Percentiles rank a stretch among this genome's conserved stretches.
Conservation (phyloP, 2,113 vertebrate species). For the Neopipo cinnamomea region DNA sequence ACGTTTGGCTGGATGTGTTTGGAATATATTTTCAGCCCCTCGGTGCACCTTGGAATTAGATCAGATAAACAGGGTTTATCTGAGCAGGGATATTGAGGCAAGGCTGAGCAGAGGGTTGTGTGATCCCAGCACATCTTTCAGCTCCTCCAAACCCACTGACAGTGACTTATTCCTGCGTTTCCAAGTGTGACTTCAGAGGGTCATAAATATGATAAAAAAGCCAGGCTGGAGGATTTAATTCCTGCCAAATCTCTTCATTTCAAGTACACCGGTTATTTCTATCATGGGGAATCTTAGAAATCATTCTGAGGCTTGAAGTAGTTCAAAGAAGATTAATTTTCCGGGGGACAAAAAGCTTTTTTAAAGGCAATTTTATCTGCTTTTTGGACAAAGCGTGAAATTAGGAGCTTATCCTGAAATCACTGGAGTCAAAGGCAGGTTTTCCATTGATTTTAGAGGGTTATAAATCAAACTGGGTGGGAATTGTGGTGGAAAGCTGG, state of each 20-base stretch:
- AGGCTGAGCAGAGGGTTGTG: not conserved
- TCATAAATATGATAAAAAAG: not conserved
- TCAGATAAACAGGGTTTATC: not conserved
- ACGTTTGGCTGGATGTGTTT: not conserved
- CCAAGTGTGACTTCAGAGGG: not conserved
- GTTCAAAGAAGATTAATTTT: not conserved
- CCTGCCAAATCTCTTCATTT: not conserved
- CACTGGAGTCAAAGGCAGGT: not conserved
- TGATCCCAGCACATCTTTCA: not conserved
- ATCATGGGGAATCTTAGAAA: not conserved
- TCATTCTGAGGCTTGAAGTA: not conserved
- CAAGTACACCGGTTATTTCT: not conserved
- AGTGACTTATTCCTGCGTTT: conserved; percentile 6
- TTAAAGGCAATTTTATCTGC: not conserved
- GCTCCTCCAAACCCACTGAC: not conserved
- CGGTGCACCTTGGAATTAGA: not conserved
- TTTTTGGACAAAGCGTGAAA: not conserved
- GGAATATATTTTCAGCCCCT: not conserved
- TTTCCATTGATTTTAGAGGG: not conserved
- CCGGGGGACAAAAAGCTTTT: not conserved
- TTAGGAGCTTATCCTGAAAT: not conserved
- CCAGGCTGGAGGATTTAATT: not conserved
- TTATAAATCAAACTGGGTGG: not conserved
- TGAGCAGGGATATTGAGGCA: not conserved
- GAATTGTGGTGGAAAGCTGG: not conserved